Conservation (phyloP, 2,888 invertebrate genomes). For the Himalopsyche japonica region DNA sequence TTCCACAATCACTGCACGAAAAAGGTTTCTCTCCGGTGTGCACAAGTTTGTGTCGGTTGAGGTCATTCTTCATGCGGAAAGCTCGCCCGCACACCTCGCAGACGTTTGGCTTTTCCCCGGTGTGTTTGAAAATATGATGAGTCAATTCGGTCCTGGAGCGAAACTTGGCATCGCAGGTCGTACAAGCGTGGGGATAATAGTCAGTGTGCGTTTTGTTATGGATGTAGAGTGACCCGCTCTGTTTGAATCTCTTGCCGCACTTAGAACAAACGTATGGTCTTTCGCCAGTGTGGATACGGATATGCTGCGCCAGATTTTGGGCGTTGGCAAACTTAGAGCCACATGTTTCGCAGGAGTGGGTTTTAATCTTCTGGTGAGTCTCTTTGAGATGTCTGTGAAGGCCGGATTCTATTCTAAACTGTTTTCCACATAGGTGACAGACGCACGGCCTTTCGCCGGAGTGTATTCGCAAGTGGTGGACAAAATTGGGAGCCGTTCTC, state of each 20-base stretch:
- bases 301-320: constrained; percentile 63
- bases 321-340: constrained; percentile 63
- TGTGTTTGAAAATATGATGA: constrained; percentile 63
- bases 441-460: constrained; percentile 68
- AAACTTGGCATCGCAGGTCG: constrained; percentile 65
- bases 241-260: constrained; percentile 68
- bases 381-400: constrained; percentile 65
- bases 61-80: constrained; percentile 62
- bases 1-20: constrained; percentile 50
- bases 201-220: constrained; percentile 64
- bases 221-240: constrained; percentile 67
- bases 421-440: constrained; percentile 69
- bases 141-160: constrained; percentile 61
- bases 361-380: constrained; percentile 65
- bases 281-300: constrained; percentile 64
- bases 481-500: constrained; percentile 64
- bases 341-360: constrained; percentile 61
- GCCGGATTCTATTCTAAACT: constrained; percentile 68
- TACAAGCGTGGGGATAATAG: constrained; percentile 61
- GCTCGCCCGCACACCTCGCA: constrained; percentile 61
- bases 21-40: constrained; percentile 60
- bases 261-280: constrained; percentile 61
- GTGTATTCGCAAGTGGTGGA: constrained; percentile 67
- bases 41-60: constrained; percentile 59
- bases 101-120: constrained; percentile 64